These are phyloP conservation scores for Tympanoctomys barrerae DNA, from an alignment of 2,797 vertebrate species.

Conservation along the genomic window DNA sequence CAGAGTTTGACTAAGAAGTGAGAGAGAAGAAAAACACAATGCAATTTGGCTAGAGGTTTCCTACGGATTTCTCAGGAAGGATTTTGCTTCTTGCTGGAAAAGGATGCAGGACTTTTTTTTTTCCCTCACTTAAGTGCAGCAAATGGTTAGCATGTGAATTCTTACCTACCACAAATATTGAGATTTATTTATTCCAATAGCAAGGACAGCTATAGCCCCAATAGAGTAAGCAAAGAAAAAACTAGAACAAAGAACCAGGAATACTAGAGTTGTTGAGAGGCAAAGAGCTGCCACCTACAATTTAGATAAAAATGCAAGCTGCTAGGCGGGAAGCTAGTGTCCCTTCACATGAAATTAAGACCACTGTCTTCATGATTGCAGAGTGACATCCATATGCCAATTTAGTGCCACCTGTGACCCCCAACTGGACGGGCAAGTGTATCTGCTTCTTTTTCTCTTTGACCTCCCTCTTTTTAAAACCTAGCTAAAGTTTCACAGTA, in stretches of 20 bases:
- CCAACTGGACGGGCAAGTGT: slow-evolving; percentile 60
- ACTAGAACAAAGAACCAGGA: not conserved
- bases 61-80: not conserved
- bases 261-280: not conserved
- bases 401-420: slow-evolving; percentile 73
- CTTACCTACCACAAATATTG: not conserved
- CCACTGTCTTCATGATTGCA: slow-evolving; percentile 42
- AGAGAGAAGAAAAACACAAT: not conserved
- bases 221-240: not conserved
- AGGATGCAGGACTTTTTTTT: not conserved
- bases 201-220: not conserved
- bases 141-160: not conserved
- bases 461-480: not conserved
- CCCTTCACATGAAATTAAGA: slow-evolving; percentile 67
- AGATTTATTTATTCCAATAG: slow-evolving; percentile 7
- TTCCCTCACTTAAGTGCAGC: not conserved
- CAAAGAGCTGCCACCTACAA: slow-evolving; percentile 41
- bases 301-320: slow-evolving; percentile 52
- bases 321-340: not conserved
- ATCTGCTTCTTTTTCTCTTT: slow-evolving; percentile 39
- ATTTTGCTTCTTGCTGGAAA: slow-evolving; percentile 18
- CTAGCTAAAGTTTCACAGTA: not conserved
- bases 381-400: slow-evolving; percentile 65
- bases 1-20: not conserved
- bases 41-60: not conserved